Conservation (phyloP, 2,797 vertebrate species). For the Neoniphon sammara region DNA sequence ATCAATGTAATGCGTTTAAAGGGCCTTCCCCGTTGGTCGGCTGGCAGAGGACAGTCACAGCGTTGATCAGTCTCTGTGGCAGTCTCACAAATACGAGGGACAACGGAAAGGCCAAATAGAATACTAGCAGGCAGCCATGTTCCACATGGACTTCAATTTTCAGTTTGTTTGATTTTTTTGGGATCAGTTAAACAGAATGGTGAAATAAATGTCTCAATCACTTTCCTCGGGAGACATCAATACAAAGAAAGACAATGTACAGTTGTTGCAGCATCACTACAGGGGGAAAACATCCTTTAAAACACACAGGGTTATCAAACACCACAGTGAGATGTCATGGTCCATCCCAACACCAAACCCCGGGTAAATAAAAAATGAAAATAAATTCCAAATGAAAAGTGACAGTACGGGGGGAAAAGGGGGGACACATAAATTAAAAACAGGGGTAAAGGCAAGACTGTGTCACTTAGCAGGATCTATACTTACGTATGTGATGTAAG, state of each 20-base stretch:
- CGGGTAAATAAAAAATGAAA: constrained; percentile 78
- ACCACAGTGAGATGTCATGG: constrained; percentile 85
- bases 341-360: constrained; percentile 85
- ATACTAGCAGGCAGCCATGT: constrained; percentile 86
- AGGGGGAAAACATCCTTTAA: constrained; percentile 81
- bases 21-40: constrained; percentile 45
- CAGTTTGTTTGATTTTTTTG: constrained; percentile 68
- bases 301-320: constrained; percentile 83
- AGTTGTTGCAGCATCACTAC: constrained; percentile 64
- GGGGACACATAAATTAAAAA: constrained; percentile 68
- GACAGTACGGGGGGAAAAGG: constrained; percentile 61
- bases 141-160: constrained; percentile 47
- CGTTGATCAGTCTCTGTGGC: constrained; percentile 87
- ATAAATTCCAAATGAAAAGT: constrained; percentile 75
- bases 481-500: constrained; percentile 95
- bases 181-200: constrained; percentile 84
- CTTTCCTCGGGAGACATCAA: constrained; percentile 68
- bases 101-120: constrained; percentile 81
- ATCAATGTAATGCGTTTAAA: constrained; percentile 85
- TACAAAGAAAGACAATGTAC: constrained; percentile 78
- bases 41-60: constrained; percentile 32
- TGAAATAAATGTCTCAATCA: constrained; percentile 84
- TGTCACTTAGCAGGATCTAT: constrained; percentile 84
- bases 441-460: constrained; percentile 62
- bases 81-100: constrained; percentile 87